phyloP scores from a whole-genome alignment of 2,113 vertebrate genomes.

The Arothron firmamentum region DNA sequence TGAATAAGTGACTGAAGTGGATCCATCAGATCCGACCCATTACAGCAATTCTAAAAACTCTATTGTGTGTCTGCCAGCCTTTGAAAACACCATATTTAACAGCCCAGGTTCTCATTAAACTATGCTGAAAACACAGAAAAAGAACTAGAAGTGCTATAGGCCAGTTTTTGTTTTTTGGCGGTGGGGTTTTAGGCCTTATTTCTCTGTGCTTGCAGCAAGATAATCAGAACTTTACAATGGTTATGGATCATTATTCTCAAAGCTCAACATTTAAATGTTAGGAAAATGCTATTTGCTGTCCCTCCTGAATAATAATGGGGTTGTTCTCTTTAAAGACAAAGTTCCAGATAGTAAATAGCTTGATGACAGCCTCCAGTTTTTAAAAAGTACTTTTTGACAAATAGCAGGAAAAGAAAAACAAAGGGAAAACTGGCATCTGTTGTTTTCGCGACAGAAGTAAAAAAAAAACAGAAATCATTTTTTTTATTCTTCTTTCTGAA shows the following conservation, averaged over 20 bases:
- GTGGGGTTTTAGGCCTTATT: constrained; percentile 21
- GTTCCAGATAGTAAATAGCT: constrained; percentile 25
- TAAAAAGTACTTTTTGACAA: constrained; percentile 52
- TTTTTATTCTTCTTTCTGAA: no score
- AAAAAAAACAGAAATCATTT: no score
- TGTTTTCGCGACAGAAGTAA: constrained; percentile 11
- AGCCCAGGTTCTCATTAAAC: constrained; percentile 30
- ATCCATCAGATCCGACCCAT: constrained; percentile 34
- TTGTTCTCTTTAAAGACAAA: constrained; percentile 39
- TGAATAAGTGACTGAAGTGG: constrained; percentile 45
- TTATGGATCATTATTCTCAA: constrained; percentile 28
- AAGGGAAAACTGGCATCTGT: constrained; percentile 8
- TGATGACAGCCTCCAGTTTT: constrained; percentile 34
- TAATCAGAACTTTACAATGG: constrained; percentile 34
- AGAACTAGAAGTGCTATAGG: constrained; percentile 5
- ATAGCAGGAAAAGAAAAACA: constrained; percentile 9
- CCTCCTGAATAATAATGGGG: constrained; percentile 49
- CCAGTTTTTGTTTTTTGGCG: background rate
- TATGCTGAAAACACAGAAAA: constrained; percentile 38
- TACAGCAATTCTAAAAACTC: constrained; percentile 27
- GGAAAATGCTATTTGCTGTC: constrained; percentile 38
- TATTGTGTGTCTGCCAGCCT: constrained; percentile 8
- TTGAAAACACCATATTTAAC: constrained; percentile 29
- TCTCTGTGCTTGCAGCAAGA: constrained; percentile 12
- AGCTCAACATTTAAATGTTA: constrained; percentile 32